Evolutionary conservation across 1,140 invertebrate genomes (phyloP).

Genomic region (Papilio dardanus): DNA sequence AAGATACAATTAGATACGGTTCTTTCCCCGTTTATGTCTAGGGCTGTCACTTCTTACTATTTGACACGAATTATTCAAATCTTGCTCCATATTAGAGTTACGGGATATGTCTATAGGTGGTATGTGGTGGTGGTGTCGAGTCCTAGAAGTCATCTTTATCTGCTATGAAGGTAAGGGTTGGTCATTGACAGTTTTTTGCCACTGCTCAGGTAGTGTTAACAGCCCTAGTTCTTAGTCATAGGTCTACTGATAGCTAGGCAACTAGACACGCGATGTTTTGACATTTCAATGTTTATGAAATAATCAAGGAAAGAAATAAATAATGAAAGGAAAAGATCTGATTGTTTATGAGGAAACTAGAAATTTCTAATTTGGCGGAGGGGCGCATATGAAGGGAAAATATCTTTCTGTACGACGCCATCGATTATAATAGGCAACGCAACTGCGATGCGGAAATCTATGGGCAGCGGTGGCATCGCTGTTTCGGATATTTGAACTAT

Average conservation of each 20-base stretch:
- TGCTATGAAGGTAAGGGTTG: not conserved
- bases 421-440: too few species aligned
- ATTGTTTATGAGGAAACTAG: too few species aligned
- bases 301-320: not conserved
- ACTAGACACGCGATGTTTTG: not conserved
- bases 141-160: not conserved
- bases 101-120: not conserved
- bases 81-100: not conserved
- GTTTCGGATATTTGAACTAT: too few species aligned
- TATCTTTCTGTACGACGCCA: too few species aligned
- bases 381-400: too few species aligned
- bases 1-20: not conserved
- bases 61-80: not conserved
- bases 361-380: too few species aligned
- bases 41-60: not conserved
- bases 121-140: not conserved
- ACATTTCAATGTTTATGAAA: slow-evolving; percentile 11
- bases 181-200: not conserved
- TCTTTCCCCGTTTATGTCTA: not conserved
- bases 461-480: too few species aligned
- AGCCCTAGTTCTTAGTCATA: not conserved
- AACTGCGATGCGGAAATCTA: too few species aligned
- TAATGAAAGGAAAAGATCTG: not conserved
- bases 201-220: not conserved
- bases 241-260: too few species aligned